These are phyloP conservation scores for Columbina picui DNA, from an alignment of 2,113 vertebrate genomes.

Conservation along the genomic window DNA sequence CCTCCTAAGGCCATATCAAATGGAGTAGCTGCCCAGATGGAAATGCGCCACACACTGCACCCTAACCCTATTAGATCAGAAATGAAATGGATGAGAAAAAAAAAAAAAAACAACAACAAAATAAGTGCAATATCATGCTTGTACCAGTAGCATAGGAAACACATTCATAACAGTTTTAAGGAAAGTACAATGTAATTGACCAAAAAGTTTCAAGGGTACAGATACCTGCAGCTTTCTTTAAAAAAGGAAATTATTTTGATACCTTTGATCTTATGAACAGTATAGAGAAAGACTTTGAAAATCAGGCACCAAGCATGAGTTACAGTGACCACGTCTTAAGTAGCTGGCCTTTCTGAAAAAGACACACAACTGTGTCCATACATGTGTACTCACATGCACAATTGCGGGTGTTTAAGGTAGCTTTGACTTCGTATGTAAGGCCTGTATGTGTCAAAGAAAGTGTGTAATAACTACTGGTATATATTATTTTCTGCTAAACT, in stretches of 20 bases:
- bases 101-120: not conserved
- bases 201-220: not conserved
- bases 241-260: not conserved
- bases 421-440: not conserved
- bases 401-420: not conserved
- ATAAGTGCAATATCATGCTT: not conserved
- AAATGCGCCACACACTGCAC: not conserved
- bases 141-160: not conserved
- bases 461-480: not conserved
- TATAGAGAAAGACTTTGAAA: not conserved
- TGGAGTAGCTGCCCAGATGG: not conserved
- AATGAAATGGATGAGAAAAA: not conserved
- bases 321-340: not conserved
- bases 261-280: not conserved
- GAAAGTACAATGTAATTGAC: not conserved
- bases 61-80: not conserved
- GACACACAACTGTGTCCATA: not conserved
- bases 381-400: not conserved
- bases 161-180: not conserved
- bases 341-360: not conserved
- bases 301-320: not conserved
- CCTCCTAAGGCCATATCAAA: not conserved
- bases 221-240: not conserved
- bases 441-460: not conserved
- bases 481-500: not conserved